Evolutionary conservation across 2,888 invertebrate genomes (phyloP).

Genomic region (Candidula unifasciata): DNA sequence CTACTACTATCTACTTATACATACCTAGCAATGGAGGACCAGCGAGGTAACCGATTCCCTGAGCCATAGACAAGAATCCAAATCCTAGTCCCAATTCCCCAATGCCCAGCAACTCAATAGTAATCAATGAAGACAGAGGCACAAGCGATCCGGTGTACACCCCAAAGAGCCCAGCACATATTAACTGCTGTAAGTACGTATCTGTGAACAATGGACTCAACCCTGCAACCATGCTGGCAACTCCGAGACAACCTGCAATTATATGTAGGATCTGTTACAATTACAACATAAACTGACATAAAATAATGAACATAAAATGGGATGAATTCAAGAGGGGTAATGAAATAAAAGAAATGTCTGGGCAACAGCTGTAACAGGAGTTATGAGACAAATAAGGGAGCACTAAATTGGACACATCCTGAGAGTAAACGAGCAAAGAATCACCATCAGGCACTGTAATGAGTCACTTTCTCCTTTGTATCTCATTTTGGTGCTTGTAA

Average conservation of each 20-base stretch:
- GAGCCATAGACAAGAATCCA: constrained; percentile 46
- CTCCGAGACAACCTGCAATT: constrained; percentile 44
- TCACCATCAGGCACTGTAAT: too few species aligned
- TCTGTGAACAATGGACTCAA: constrained; percentile 24
- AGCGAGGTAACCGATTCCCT: constrained; percentile 44
- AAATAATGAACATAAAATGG: too few species aligned
- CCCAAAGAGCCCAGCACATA: constrained; percentile 43
- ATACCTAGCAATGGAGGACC: constrained; percentile 44
- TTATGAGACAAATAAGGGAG: too few species aligned
- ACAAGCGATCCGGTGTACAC: constrained; percentile 45
- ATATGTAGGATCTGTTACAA: background rate
- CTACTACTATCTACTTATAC: background rate
- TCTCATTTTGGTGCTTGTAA: too few species aligned
- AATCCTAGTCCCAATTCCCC: constrained; percentile 46
- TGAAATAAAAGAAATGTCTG: too few species aligned
- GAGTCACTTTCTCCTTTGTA: too few species aligned
- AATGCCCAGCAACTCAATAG: constrained; percentile 50
- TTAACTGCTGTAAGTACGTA: constrained; percentile 28
- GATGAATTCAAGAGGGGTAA: too few species aligned
- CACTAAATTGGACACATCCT: too few species aligned
- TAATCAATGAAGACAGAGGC: constrained; percentile 48
- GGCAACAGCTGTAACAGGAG: too few species aligned
- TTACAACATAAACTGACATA: too few species aligned
- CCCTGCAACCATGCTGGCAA: constrained; percentile 23
- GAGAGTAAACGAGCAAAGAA: too few species aligned